Base-by-base conservation (phyloP, 2,888 invertebrate species). In the Torymus aiolomorphi region DNA sequence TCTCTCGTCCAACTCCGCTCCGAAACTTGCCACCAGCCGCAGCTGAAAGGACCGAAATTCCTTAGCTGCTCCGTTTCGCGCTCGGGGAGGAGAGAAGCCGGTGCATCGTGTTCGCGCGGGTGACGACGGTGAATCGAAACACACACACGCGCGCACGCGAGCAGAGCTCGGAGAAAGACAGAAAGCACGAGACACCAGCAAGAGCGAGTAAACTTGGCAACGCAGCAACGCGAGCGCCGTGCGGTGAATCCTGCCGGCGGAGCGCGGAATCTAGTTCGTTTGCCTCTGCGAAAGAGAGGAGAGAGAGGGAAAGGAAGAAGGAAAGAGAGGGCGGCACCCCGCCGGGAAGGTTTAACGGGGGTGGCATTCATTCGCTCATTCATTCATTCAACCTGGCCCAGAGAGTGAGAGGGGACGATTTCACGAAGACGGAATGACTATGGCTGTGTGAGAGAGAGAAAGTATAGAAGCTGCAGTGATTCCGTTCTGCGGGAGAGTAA, bases 301-400 rank as follows among this genome's bases (percentile, higher is more conserved):
- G 63, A 57, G 63, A 72, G 62, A 67, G 69, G n/a, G 69, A 57
- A 56, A 51, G 31, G 31, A 31, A 31, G 31, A 31, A 31, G 31
- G 31, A 57, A 63, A 70, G 42, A 57, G 70, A n/a, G 16, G 14
- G 81, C 82, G 85, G 85, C 85, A 86, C 86, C 89, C 88, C 82
- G 87, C 87, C 84, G 89, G 79, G 89, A 88, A 84, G 88, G 86
- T 86, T 86, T 84, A 85, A 86, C 84, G 86, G 86, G 86, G 87
- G 87, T 88, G 86, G 84, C 83, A 56, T 57, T 31, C 63, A 62
- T 59, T 70, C 70, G 51, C 14, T 67, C 70, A 70, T 77, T 76
- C 80, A 59, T 52, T 59, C 76, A 20, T 61, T 31, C 76, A 62
- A 79, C 70, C 71, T 67, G 80, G 66, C 67, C 31, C 14, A 61